Evolutionary conservation across 2,888 invertebrate genomes (phyloP).

Genomic region (Phania funesta): DNA sequence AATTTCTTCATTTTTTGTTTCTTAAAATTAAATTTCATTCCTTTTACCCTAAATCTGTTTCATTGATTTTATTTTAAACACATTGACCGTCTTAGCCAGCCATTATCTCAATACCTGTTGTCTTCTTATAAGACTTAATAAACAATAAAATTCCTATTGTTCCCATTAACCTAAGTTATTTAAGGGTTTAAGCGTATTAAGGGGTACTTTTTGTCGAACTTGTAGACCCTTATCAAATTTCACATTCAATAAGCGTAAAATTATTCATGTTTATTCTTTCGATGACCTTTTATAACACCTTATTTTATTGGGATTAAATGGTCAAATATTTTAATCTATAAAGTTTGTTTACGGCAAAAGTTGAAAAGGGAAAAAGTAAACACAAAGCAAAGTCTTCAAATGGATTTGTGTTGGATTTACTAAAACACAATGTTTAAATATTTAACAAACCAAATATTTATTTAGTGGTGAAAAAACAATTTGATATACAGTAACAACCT

Average conservation of each 20-base stretch:
- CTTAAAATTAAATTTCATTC: no score
- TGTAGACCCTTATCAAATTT: conserved; percentile 68
- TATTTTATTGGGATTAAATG: conserved; percentile 36
- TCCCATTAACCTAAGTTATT: background rate
- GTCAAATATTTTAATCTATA: conserved; percentile 36
- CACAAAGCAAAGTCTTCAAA: background rate
- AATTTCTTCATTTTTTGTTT: no score
- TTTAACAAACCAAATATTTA: conserved; percentile 42
- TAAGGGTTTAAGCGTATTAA: background rate
- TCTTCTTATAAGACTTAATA: conserved; percentile 44
- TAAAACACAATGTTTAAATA: conserved; percentile 46
- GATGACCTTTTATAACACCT: background rate
- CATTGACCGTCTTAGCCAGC: background rate
- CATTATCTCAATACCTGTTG: conserved; percentile 36
- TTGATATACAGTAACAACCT: no score
- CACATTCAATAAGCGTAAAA: conserved; percentile 67
- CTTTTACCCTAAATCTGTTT: background rate
- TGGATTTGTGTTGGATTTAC: conserved; percentile 55
- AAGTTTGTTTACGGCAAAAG: background rate
- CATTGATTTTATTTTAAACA: background rate
- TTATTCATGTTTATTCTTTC: conserved; percentile 26
- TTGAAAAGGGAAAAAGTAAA: background rate
- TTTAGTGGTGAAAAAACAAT: no score
- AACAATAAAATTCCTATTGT: conserved; percentile 50
- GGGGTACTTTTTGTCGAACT: background rate